phyloP scores from a whole-genome alignment of 2,888 invertebrate species.

The Glyphotaelius pellucidus region DNA sequence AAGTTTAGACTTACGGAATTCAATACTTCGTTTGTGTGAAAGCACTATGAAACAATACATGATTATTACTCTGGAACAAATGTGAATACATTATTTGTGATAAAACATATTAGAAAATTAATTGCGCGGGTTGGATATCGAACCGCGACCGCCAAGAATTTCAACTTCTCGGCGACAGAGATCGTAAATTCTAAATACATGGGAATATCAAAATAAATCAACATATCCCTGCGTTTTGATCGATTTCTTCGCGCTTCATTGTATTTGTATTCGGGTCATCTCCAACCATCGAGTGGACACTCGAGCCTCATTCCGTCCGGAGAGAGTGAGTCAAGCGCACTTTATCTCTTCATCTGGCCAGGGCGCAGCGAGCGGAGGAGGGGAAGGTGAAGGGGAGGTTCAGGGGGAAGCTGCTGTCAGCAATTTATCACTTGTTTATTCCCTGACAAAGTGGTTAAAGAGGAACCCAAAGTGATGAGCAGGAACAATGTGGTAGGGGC shows the following conservation, averaged over 20 bases:
- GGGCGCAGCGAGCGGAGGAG: not conserved
- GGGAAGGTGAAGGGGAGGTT: not conserved
- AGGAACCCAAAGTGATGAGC: conserved; percentile 33
- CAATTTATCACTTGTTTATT: conserved; percentile 55
- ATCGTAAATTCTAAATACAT: not conserved
- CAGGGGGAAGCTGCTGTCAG: conserved; percentile 31
- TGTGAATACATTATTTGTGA: no score
- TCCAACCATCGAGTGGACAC: conserved; percentile 34
- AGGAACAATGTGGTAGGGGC: not conserved
- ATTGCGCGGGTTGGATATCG: not conserved
- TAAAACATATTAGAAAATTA: not conserved
- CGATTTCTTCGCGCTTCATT: conserved; percentile 19
- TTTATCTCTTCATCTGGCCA: not conserved
- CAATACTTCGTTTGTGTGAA: no score
- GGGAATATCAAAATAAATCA: not conserved
- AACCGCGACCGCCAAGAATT: not conserved
- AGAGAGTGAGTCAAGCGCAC: conserved; percentile 4
- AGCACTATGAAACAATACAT: no score
- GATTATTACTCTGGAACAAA: no score
- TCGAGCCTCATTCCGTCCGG: conserved; percentile 21
- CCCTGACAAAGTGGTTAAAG: conserved; percentile 52
- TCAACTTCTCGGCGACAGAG: not conserved
- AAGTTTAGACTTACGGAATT: no score
- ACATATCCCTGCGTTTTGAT: conserved; percentile 18
- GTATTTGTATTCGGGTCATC: conserved; percentile 30